Evolutionary conservation across 2,797 vertebrate species (phyloP).

Genomic region (Loris lydekkerianus): DNA sequence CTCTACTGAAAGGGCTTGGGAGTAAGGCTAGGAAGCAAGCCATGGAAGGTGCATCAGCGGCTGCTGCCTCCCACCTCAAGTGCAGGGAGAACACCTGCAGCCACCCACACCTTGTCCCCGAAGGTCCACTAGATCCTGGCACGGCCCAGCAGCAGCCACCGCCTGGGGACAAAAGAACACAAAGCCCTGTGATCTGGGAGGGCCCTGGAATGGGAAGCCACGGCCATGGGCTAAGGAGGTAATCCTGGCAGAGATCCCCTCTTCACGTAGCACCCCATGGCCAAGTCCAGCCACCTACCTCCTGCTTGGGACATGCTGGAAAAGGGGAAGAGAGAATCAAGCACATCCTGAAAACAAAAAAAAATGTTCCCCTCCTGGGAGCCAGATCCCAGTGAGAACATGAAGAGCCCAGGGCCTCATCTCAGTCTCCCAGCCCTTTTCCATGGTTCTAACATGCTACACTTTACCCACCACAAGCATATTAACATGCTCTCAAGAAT

Average conservation of each 20-base stretch:
- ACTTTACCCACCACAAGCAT: background rate
- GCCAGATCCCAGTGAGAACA: background rate
- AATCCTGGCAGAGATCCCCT: background rate
- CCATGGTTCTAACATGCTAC: background rate
- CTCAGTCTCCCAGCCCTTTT: background rate
- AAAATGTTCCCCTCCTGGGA: background rate
- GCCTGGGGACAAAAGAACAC: background rate
- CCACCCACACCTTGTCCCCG: background rate
- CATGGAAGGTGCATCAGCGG: background rate
- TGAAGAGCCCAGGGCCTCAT: background rate
- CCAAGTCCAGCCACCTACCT: background rate
- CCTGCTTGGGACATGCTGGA: background rate
- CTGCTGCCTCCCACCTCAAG: background rate
- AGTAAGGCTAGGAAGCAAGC: background rate
- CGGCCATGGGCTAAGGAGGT: background rate
- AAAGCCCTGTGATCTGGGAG: background rate
- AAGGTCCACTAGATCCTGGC: background rate
- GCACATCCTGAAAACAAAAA: background rate
- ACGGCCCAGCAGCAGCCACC: background rate
- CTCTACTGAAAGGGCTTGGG: slow-evolving; percentile 26
- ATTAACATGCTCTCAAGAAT: background rate
- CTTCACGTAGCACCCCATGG: background rate
- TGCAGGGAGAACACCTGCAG: background rate
- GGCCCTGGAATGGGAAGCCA: background rate
- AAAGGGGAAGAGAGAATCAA: background rate